Percentiles rank a stretch among this genome's conserved stretches.
phyloP scores from a whole-genome alignment of 2,888 invertebrate genomes.

The Clitarchus hookeri region DNA sequence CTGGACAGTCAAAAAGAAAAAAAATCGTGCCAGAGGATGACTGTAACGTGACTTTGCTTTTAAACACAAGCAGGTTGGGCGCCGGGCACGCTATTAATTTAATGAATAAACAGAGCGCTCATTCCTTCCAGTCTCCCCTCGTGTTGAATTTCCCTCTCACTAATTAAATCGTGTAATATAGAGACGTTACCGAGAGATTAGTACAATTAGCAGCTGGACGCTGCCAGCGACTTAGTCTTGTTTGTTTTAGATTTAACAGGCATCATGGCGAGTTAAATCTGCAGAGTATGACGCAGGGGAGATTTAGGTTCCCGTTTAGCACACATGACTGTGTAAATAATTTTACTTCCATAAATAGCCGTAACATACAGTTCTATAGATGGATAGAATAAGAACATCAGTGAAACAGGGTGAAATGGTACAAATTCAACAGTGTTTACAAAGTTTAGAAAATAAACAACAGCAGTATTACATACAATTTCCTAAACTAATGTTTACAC shows the following conservation, averaged over 20 bases:
- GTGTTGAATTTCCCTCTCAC: neutral
- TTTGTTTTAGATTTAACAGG: neutral
- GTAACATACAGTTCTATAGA: no score
- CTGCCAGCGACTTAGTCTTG: neutral
- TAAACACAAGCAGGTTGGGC: neutral
- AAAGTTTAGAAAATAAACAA: no score
- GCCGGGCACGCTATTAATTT: neutral
- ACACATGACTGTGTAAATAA: no score
- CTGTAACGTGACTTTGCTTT: neutral
- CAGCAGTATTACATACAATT: no score
- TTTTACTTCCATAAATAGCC: no score
- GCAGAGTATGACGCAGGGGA: no score
- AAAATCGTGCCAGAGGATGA: neutral
- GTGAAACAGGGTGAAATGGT: no score
- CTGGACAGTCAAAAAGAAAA: neutral
- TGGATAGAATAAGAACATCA: no score
- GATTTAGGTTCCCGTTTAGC: no score
- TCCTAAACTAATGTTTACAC: no score
- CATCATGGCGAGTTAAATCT: neutral
- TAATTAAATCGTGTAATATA: neutral
- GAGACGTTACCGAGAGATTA: neutral
- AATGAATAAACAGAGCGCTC: neutral
- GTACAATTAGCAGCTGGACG: neutral
- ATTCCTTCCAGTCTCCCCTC: neutral
- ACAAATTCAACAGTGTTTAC: no score